A percentile compares a stretch with the other conserved stretches of the same genome.
Evolutionary conservation across 2,113 vertebrate species (phyloP).

Genomic region (Ursus arctos): DNA sequence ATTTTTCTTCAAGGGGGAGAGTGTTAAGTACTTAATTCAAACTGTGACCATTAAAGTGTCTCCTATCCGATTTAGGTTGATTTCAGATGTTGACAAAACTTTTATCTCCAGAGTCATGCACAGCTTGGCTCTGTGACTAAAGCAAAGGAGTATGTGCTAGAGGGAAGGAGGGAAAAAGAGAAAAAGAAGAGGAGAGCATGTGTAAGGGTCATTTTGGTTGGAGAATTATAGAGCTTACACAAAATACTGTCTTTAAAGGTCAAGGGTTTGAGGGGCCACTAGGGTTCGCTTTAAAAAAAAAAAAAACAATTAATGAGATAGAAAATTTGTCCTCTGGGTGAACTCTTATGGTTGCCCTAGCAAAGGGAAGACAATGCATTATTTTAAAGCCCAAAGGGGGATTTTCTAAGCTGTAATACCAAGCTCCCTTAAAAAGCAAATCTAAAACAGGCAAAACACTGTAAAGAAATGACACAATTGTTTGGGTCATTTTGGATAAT

Average conservation of each 20-base stretch:
- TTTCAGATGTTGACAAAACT: constrained; percentile 87
- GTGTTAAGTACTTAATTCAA: constrained; percentile 83
- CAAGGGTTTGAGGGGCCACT: constrained; percentile 96
- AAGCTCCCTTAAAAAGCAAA: constrained; percentile 56
- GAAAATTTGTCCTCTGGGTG: constrained; percentile 95
- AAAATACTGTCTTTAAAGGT: constrained; percentile 92
- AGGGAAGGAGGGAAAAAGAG: constrained; percentile 56
- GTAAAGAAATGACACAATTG: constrained; percentile 9
- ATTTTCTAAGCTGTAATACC: constrained; percentile 86
- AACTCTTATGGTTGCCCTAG: constrained; percentile 94
- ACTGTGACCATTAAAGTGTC: constrained; percentile 86
- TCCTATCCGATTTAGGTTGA: constrained; percentile 84
- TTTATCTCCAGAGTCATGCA: constrained; percentile 79
- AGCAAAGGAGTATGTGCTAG: constrained; percentile 78
- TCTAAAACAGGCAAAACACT: constrained; percentile 57
- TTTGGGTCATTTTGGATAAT: constrained; percentile 11
- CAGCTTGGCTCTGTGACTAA: constrained; percentile 78
- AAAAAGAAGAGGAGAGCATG: constrained; percentile 39
- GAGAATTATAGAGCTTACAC: constrained; percentile 84
- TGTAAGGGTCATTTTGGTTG: constrained; percentile 63
- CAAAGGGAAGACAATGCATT: constrained; percentile 90
- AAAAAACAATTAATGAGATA: constrained; percentile 96
- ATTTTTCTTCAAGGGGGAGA: constrained; percentile 85
- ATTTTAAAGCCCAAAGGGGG: constrained; percentile 86
- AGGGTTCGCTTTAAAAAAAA: constrained; percentile 91